These are phyloP conservation scores for Acipenser ruthenus DNA, from an alignment of 2,797 vertebrate genomes.

Conservation along the genomic window DNA sequence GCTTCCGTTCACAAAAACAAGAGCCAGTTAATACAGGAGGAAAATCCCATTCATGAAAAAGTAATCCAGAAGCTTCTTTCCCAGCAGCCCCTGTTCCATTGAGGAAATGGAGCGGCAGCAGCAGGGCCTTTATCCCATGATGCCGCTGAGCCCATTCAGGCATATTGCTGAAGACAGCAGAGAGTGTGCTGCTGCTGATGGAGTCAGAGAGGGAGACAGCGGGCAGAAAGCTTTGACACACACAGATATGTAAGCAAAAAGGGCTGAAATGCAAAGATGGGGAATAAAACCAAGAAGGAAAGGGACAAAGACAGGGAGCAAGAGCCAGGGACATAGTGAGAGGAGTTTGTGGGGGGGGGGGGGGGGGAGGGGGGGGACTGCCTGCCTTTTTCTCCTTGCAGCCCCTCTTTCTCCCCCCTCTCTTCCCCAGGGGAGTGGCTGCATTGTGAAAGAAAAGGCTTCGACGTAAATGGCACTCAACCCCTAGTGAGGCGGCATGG, in stretches of 20 bases:
- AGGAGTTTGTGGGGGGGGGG: too few relatives aligned
- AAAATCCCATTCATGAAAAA: background rate
- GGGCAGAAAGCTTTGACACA: too few relatives aligned
- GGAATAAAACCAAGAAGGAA: too few relatives aligned
- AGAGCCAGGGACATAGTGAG: too few relatives aligned
- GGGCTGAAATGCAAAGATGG: too few relatives aligned
- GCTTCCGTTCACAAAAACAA: too few relatives aligned
- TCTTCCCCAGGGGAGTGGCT: background rate
- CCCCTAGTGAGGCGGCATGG: background rate
- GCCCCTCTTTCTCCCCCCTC: constrained; percentile 25
- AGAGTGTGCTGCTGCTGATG: background rate
- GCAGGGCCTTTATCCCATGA: background rate
- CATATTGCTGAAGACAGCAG: background rate
- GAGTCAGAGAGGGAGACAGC: background rate
- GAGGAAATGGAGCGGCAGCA: background rate
- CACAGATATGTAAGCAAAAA: too few relatives aligned
- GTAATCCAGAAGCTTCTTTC: background rate
- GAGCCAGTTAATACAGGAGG: background rate
- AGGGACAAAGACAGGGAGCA: too few relatives aligned
- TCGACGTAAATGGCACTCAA: background rate
- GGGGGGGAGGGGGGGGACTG: background rate
- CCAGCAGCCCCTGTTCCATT: background rate
- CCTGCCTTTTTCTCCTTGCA: background rate
- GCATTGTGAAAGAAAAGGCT: background rate
- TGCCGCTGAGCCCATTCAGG: constrained; percentile 11